Conservation (phyloP, 1,140 invertebrate species). For the Rhopalosiphum maidis region DNA sequence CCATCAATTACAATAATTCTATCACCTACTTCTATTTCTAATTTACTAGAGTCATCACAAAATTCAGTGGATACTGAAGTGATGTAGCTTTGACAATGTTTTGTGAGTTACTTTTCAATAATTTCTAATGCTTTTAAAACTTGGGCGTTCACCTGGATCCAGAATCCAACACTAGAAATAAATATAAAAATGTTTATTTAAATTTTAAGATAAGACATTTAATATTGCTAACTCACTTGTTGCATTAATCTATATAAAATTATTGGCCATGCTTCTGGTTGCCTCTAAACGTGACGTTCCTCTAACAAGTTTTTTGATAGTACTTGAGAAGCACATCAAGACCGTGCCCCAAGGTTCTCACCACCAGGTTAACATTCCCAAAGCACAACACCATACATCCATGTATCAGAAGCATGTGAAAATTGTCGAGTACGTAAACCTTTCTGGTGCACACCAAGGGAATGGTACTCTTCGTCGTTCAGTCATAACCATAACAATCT, state of each 20-base stretch:
- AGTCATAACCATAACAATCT: constrained; percentile 98
- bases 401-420: constrained; percentile 88
- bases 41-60: constrained; percentile 67
- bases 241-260: constrained; percentile 86
- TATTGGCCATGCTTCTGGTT: constrained; percentile 85
- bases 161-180: constrained; percentile 78
- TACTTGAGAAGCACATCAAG: constrained; percentile 89
- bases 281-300: constrained; percentile 88
- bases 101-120: constrained; percentile 74
- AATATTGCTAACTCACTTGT: constrained; percentile 64
- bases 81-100: constrained; percentile 67
- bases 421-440: constrained; percentile 72
- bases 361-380: constrained; percentile 96
- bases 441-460: constrained; percentile 94
- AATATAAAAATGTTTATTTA: neutral
- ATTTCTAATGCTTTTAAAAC: constrained; percentile 80
- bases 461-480: constrained; percentile 97
- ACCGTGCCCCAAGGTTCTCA: constrained; percentile 88
- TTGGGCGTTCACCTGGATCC: constrained; percentile 83
- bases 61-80: constrained; percentile 32
- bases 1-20: constrained; percentile 92
- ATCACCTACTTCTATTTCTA: constrained; percentile 83
- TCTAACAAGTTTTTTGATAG: constrained; percentile 89
- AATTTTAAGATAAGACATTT: neutral
- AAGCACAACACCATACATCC: constrained; percentile 89